Evolutionary conservation across 2,888 invertebrate species (phyloP), one percentile per base, ranked within the genome.

Genomic region (Cantharis rufa): DNA sequence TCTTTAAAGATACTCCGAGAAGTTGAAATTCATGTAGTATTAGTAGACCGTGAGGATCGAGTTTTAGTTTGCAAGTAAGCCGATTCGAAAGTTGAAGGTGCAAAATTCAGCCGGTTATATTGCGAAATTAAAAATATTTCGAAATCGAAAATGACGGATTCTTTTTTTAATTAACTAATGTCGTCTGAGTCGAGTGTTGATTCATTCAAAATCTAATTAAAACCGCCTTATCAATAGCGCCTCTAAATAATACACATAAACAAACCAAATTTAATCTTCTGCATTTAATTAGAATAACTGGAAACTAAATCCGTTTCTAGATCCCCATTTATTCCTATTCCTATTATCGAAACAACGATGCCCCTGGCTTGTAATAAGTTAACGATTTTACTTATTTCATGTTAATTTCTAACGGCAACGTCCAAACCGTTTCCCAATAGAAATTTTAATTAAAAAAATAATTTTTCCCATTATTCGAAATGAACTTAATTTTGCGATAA

Each of bases 1-100:
- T 82, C 82, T 82, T 82, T 80, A 80, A 77, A 82, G 82, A 83
- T 83, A 82, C 81, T 82, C 81, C 77, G 78, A 78, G 82, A 80
- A 76, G 70, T 72, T 74, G 72, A 73, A 74, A 74, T 74, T 74
- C 74, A 71, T 74, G 70, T 74, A 70, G 70, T 69, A 74, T 61
- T 62, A 48, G 15, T 28, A 32, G 28, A n/a, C 16, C 15, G 27
- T 69, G 16, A 27, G 15, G 69, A 32, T 11, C 27, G 15, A 28
- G 69, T 66, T 66, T 66, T 66, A 66, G 64, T 66, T 66, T 66
- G 21, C 21, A 66, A 66, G 21, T 66, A 66, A 66, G 64, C n/a
- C 64, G 64, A 18, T 24, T 48, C 48, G 5, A 48, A 48, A 48
- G n/a, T 48, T 48, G 48, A 48, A 48, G 48, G 48, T 48, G 48